Base-by-base conservation (phyloP, 2,888 invertebrate species). In the Epirrhoe alternata region DNA sequence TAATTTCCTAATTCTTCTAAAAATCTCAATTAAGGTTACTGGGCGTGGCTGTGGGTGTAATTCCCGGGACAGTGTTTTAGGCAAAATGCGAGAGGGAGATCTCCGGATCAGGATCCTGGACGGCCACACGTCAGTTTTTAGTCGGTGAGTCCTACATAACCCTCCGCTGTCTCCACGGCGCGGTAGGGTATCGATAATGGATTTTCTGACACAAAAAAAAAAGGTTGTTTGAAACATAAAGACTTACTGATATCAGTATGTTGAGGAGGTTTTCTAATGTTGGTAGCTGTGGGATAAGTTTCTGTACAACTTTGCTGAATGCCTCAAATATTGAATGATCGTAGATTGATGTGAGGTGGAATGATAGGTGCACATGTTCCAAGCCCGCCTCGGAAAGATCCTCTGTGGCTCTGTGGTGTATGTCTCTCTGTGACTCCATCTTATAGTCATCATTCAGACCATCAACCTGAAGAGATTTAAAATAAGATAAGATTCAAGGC, bases 301-400 rank as follows among this genome's bases (percentile, higher is more conserved):
- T 99, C 88, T 99, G 99, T 59, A 99, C 99, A 70, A 99, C 99
- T 96, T 99, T 99, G 79, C 99, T 99, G 92, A 99, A 99, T 10
- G 99, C 99, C 93, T 99, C 99, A 93, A 99, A 99, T 90, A 99
- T 99, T 74, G 99, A 99, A 91, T 99, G 99, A 90, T 99, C 99
- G 87, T 99, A 99, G 76, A 99, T 99, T 69, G 99, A 99, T 24
- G 99, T 99, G 70, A 99, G 94, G 87, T 99, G 99, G 93, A 99
- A 99, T 83, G 97, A 98, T 61, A 98, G 90, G 85, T 98, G 97
- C 70, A 98, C 97, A 89, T 97, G 96, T 80, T 98, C 97, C 75
- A 95, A 83, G 82, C 98, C 97, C 58, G 97, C 96, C 89, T 99
- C 99, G 33, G 95, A 95, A 65, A 99, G 94, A 87, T 99, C 99